Conservation (phyloP, 2,113 vertebrate genomes). For the Falcunculus frontatus region DNA sequence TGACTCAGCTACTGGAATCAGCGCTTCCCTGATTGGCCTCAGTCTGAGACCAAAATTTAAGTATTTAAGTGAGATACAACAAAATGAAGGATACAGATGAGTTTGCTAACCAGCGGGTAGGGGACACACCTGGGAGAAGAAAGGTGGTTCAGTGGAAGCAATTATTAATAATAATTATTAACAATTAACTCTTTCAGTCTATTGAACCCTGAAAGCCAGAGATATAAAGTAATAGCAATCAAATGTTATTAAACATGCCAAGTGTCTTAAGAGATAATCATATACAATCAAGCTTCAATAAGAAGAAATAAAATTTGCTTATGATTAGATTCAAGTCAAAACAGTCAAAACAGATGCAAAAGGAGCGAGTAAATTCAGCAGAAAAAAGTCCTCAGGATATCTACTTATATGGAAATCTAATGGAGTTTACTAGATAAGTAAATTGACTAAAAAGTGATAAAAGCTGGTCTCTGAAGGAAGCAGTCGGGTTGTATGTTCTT, state of each 20-base stretch:
- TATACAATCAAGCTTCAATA: constrained; percentile 21
- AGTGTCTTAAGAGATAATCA: constrained; percentile 18
- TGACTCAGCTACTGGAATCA: constrained; percentile 50
- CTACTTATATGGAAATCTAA: neutral
- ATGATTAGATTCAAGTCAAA: constrained; percentile 19
- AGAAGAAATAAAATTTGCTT: constrained; percentile 27
- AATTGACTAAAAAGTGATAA: neutral
- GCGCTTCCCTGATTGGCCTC: neutral
- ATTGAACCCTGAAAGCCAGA: neutral
- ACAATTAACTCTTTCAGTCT: constrained; percentile 14
- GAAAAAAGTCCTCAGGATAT: neutral
- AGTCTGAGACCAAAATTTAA: constrained; percentile 25
- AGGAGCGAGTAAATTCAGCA: neutral
- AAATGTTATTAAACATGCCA: constrained; percentile 41
- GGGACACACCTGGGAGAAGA: neutral
- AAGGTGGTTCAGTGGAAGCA: neutral
- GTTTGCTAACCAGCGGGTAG: neutral
- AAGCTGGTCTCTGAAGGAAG: neutral
- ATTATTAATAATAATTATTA: neutral
- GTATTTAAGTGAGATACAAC: neutral
- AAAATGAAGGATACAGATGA: neutral
- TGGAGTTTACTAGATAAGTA: neutral
- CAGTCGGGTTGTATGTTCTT: neutral
- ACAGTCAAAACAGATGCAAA: neutral
- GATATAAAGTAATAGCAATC: constrained; percentile 1